A percentile compares a stretch with the other conserved stretches of the same genome.
phyloP scores from a whole-genome alignment of 2,888 invertebrate genomes.

The Caenorhabditis becei region DNA sequence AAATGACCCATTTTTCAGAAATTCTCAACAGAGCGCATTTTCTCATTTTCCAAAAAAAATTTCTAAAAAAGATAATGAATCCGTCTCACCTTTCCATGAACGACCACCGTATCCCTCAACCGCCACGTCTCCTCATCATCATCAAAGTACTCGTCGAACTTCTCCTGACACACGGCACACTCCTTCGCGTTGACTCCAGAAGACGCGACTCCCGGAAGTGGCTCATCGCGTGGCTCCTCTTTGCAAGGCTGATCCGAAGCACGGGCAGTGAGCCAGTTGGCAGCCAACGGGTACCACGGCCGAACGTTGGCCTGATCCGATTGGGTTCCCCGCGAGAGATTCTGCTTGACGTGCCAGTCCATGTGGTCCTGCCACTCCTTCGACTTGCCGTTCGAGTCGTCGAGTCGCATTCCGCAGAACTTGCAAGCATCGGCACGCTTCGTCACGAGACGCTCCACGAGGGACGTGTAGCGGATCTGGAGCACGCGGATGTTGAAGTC shows the following conservation, averaged over 20 bases:
- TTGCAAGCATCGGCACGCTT: constrained; percentile 92
- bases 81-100: constrained; percentile 64
- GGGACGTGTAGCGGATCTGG: constrained; percentile 86
- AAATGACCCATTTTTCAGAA: constrained; percentile 5
- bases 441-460: constrained; percentile 87
- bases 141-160: constrained; percentile 95
- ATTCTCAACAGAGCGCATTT: neutral
- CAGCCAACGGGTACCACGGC: constrained; percentile 45
- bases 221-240: constrained; percentile 13
- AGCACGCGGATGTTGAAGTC: constrained; percentile 42
- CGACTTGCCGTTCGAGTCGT: constrained; percentile 80
- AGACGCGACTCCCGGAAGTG: constrained; percentile 38
- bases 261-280: constrained; percentile 31
- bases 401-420: constrained; percentile 95
- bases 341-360: constrained; percentile 98
- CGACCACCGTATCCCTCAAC: constrained; percentile 83
- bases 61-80: neutral
- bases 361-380: constrained; percentile 86
- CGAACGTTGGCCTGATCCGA: constrained; percentile 7
- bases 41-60: neutral
- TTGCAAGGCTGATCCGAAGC: constrained; percentile 36
- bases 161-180: constrained; percentile 94
- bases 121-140: constrained; percentile 99
- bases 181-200: constrained; percentile 82
- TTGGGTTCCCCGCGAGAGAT: constrained; percentile 82